Percentiles rank a stretch among this genome's conserved stretches.
phyloP scores from a whole-genome alignment of 2,113 vertebrate genomes.

The Solea senegalensis region DNA sequence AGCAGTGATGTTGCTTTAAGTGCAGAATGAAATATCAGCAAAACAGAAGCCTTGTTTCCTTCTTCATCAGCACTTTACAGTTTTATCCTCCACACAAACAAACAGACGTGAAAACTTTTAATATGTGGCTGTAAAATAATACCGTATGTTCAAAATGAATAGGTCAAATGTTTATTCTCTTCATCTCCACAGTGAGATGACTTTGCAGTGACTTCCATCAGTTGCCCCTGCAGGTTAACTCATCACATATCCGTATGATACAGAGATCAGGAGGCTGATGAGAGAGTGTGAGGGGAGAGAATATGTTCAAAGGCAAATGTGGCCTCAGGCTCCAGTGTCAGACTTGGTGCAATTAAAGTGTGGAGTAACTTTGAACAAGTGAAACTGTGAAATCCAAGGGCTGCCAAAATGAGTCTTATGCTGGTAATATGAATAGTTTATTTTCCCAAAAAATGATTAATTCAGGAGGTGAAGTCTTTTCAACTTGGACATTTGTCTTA shows the following conservation, averaged over 20 bases:
- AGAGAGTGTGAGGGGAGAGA: constrained; percentile 13
- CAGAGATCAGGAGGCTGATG: constrained; percentile 23
- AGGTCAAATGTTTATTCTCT: not conserved
- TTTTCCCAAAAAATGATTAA: not conserved
- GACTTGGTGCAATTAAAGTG: not conserved
- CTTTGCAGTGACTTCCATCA: constrained; percentile 57
- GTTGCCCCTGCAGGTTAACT: constrained; percentile 34
- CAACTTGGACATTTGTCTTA: not conserved
- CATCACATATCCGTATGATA: constrained; percentile 38
- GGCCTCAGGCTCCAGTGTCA: constrained; percentile 36
- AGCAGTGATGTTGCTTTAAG: constrained; percentile 1
- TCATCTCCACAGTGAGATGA: constrained; percentile 25
- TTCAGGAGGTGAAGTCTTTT: not conserved
- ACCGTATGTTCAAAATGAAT: too few species aligned
- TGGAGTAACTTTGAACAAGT: constrained; percentile 5
- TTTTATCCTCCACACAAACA: too few species aligned
- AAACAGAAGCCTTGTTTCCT: not conserved
- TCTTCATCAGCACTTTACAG: not conserved
- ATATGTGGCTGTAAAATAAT: too few species aligned
- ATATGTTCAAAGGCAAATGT: constrained; percentile 44
- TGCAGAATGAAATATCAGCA: constrained; percentile 25
- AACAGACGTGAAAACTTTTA: too few species aligned
- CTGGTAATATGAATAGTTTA: not conserved
- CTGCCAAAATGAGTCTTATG: not conserved
- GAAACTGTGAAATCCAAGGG: not conserved